Percentiles rank a stretch among this genome's conserved stretches.
Evolutionary conservation across 2,888 invertebrate genomes (phyloP).

Genomic region (Lithophane semibrunnea): DNA sequence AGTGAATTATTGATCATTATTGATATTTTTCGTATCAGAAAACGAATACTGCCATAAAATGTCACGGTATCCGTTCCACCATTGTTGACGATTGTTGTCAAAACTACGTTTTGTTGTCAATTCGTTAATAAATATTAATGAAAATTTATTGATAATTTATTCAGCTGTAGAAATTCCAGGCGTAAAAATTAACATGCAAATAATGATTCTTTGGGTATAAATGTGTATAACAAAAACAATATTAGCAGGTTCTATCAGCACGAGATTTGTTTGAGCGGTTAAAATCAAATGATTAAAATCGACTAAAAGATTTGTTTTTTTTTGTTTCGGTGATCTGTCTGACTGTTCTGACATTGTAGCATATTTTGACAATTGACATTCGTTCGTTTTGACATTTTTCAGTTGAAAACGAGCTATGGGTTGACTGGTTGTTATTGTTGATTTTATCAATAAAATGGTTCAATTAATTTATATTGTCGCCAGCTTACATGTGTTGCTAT

Average conservation of each 20-base stretch:
- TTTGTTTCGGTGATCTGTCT: neutral
- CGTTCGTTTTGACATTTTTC: slow-evolving; percentile 38
- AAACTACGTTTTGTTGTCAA: slow-evolving; percentile 82
- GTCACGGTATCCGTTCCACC: slow-evolving; percentile 89
- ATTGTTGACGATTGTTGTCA: slow-evolving; percentile 90
- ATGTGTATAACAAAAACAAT: neutral
- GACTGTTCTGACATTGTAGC: slow-evolving; percentile 38
- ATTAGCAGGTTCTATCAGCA: neutral
- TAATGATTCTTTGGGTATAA: neutral
- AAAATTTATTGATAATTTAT: slow-evolving; percentile 52
- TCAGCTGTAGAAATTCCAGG: neutral
- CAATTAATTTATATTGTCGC: slow-evolving; percentile 94
- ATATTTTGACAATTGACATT: slow-evolving; percentile 42
- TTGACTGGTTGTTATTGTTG: slow-evolving; percentile 73
- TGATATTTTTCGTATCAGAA: slow-evolving; percentile 88
- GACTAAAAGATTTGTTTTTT: slow-evolving; percentile 22
- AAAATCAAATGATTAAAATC: slow-evolving; percentile 30
- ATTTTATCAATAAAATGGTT: slow-evolving; percentile 90
- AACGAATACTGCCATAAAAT: slow-evolving; percentile 87
- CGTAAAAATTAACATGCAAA: too few relatives aligned
- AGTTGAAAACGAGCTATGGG: slow-evolving; percentile 73
- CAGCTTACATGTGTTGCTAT: slow-evolving; percentile 94
- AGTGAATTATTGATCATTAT: slow-evolving; percentile 87
- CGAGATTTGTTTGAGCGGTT: neutral
- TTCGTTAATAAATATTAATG: slow-evolving; percentile 36